Evolutionary conservation across 2,888 invertebrate genomes (phyloP).

Genomic region (Thysanoteuthis rhombus): DNA sequence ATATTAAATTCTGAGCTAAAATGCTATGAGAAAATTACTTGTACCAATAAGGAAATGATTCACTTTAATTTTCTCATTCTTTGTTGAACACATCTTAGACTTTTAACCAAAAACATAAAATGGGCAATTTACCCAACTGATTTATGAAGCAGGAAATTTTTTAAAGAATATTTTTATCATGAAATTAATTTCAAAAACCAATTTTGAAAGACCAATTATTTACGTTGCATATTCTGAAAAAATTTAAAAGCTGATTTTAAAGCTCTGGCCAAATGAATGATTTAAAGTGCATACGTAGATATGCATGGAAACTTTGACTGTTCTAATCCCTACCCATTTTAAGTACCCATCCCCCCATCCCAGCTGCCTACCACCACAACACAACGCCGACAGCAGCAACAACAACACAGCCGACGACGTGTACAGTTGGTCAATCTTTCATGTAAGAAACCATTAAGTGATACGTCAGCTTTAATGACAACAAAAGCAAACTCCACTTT

Average conservation of each 20-base stretch:
- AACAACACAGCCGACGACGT: conserved; percentile 23
- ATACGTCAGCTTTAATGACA: conserved; percentile 31
- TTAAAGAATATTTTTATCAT: not conserved
- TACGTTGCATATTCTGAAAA: not conserved
- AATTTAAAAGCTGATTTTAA: not conserved
- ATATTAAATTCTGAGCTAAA: not conserved
- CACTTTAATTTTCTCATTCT: not conserved
- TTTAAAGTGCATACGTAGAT: no score
- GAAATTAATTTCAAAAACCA: not conserved
- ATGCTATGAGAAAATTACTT: not conserved
- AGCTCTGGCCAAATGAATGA: conserved; percentile 12
- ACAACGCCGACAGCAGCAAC: conserved; percentile 20
- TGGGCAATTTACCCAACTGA: not conserved
- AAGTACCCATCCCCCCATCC: not conserved
- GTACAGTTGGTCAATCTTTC: conserved; percentile 30
- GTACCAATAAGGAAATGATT: not conserved
- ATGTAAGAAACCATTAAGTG: conserved; percentile 31
- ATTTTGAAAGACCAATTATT: not conserved
- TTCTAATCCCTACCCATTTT: not conserved
- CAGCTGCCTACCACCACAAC: conserved; percentile 28
- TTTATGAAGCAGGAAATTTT: not conserved
- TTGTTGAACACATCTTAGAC: not conserved
- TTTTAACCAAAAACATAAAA: not conserved
- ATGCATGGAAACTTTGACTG: not conserved
- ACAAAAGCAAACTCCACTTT: conserved; percentile 28